Conservation (phyloP, 2,113 vertebrate genomes). For the Xiphophorus maculatus region DNA sequence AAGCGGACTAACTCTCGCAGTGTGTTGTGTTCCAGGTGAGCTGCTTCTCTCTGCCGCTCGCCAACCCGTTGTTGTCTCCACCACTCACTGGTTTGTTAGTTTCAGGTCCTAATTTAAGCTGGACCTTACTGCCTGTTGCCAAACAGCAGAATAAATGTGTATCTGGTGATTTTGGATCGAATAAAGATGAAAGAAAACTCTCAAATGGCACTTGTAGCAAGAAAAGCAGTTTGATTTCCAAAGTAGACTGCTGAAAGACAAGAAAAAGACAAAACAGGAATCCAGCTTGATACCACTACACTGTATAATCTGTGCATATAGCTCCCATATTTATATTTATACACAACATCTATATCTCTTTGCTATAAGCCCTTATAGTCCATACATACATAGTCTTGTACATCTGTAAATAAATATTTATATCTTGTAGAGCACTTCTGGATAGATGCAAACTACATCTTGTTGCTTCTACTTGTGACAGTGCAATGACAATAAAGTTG, state of each 20-base stretch:
- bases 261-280: background rate
- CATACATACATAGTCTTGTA: too few species aligned
- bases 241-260: background rate
- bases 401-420: too few species aligned
- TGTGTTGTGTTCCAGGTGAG: background rate
- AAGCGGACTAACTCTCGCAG: background rate
- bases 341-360: too few species aligned
- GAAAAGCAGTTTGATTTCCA: background rate
- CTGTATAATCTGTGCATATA: too few species aligned
- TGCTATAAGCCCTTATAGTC: too few species aligned
- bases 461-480: too few species aligned
- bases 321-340: too few species aligned
- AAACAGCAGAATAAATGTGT: too few species aligned
- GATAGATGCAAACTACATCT: too few species aligned
- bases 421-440: too few species aligned
- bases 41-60: background rate
- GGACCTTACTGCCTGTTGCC: too few species aligned
- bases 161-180: background rate
- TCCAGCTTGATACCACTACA: background rate
- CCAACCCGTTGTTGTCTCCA: background rate
- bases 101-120: background rate
- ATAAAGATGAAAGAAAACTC: background rate
- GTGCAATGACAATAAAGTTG: too few species aligned
- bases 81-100: background rate
- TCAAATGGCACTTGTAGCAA: background rate